Percentiles rank a stretch among this genome's conserved stretches.
Conservation (phyloP, 2,888 invertebrate species). For the Microctonus aethiopoides region DNA sequence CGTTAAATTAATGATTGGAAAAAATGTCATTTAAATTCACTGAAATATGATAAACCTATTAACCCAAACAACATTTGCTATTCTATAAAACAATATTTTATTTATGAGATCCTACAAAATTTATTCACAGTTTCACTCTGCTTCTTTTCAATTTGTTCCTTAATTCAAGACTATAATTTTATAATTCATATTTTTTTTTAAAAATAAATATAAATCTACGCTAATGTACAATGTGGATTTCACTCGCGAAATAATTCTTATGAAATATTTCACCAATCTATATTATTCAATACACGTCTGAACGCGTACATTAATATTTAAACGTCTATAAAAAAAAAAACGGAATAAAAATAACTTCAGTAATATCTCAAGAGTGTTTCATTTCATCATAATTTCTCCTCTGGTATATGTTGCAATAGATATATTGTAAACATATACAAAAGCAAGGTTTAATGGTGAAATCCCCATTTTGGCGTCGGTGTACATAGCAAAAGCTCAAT, state of each 20-base stretch:
- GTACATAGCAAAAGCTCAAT: slow-evolving; percentile 2
- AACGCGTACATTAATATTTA: background rate
- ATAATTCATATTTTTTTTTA: too few relatives aligned
- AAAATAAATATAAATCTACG: too few relatives aligned
- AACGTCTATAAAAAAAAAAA: slow-evolving; percentile 22
- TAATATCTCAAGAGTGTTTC: slow-evolving; percentile 13
- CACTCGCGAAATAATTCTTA: background rate
- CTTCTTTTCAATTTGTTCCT: too few relatives aligned
- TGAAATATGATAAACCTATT: too few relatives aligned
- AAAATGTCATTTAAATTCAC: too few relatives aligned
- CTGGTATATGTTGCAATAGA: background rate
- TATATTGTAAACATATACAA: background rate
- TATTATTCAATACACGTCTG: background rate
- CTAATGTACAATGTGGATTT: background rate
- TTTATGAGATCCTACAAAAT: too few relatives aligned
- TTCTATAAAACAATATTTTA: too few relatives aligned
- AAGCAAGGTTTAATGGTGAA: slow-evolving; percentile 19
- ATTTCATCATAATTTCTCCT: slow-evolving; percentile 4
- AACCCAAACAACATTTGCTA: too few relatives aligned
- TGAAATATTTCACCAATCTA: background rate
- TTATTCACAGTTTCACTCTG: too few relatives aligned
- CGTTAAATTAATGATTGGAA: too few relatives aligned
- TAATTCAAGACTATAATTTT: too few relatives aligned
- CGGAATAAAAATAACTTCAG: slow-evolving; percentile 21
- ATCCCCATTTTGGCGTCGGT: slow-evolving; percentile 3